Evolutionary conservation across 2,797 vertebrate species (phyloP), one percentile per base, ranked within the genome.

Genomic region (Pyrrhura leucotis): DNA sequence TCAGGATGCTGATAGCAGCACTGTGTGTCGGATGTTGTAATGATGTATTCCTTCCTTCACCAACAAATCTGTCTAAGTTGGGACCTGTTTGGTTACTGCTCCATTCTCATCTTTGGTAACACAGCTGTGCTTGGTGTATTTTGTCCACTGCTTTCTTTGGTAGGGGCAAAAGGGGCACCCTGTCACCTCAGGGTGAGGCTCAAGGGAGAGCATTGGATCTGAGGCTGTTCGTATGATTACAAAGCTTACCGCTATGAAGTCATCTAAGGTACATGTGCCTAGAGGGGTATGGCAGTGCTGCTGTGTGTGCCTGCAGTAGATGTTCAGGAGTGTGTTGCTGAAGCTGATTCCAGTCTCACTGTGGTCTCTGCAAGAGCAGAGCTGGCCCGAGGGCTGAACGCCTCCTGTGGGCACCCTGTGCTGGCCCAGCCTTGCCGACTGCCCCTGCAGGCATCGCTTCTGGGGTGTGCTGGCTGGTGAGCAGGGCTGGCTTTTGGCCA

Each of bases 401-500:
- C 7, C 82, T 69, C 12, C 54, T 4, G 20, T 5, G 19, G 61
- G 54, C n/a, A 47, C 22, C 33, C 19, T 28, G 29, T 12, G 6
- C 29, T 4, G 37, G 58, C 7, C 50, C 47, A 4, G 42, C 21
- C 26, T 16, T 1, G 2, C 35, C 2, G 14, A 25, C 67, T 40
- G 48, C 37, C 12, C 18, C 42, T 29, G 51, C 16, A 14, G 53
- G 22, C 4, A 2, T 18, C 0, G 0, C 66, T 50, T 29, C 61
- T 73, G 61, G 66, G 26, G 9, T 6, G 23, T 31, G 45, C 61
- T n/a, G 54, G 33, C 76, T 20, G 44, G 5, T 20, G 56, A 71
- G 71, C 0, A 17, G 16, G 69, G 23, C 39, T 73, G 76, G 40
- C n/a, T 4, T 15, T 22, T 19, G 16, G 66, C 75, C 65, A 5